Percentiles rank a stretch among this genome's conserved stretches.
Conservation (phyloP, 2,888 invertebrate species). For the Coelopa pilipes region DNA sequence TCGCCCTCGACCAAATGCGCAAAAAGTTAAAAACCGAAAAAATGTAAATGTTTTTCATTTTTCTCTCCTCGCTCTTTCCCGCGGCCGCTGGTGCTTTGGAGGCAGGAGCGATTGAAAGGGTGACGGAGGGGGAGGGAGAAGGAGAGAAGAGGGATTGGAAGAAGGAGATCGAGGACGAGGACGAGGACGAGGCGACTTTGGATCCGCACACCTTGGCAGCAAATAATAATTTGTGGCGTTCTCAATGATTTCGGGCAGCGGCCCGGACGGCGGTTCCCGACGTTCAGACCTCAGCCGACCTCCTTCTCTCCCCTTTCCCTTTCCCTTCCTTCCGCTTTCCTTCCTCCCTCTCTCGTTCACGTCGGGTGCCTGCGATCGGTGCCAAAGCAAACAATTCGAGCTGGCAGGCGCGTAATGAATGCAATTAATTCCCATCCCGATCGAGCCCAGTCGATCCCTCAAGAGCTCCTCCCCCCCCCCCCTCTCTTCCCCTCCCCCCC, state of each 20-base stretch:
- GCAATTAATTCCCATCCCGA: constrained; percentile 20
- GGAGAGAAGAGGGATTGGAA: too few species aligned
- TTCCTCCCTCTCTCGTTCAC: too few species aligned
- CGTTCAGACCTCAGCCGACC: background rate
- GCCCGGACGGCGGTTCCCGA: background rate
- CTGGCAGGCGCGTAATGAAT: constrained; percentile 22
- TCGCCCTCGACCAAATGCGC: too few species aligned
- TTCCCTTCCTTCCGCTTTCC: background rate
- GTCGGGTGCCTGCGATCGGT: too few species aligned
- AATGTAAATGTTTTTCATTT: background rate
- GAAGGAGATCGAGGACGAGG: too few species aligned
- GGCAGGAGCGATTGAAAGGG: too few species aligned
- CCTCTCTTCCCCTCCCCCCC: too few species aligned
- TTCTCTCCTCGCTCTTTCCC: background rate
- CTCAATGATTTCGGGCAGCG: constrained; percentile 1
- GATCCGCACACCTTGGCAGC: constrained; percentile 15
- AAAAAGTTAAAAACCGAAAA: background rate
- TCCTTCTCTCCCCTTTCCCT: background rate
- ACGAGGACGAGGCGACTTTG: too few species aligned
- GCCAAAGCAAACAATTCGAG: constrained; percentile 15
- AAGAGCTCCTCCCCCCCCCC: too few species aligned
- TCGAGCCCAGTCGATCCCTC: background rate
- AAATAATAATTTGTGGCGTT: constrained; percentile 21
- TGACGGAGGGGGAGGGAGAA: too few species aligned
- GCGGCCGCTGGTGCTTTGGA: too few species aligned